Base-by-base conservation (phyloP, 2,113 vertebrate species). In the Bubalus kerabau region DNA sequence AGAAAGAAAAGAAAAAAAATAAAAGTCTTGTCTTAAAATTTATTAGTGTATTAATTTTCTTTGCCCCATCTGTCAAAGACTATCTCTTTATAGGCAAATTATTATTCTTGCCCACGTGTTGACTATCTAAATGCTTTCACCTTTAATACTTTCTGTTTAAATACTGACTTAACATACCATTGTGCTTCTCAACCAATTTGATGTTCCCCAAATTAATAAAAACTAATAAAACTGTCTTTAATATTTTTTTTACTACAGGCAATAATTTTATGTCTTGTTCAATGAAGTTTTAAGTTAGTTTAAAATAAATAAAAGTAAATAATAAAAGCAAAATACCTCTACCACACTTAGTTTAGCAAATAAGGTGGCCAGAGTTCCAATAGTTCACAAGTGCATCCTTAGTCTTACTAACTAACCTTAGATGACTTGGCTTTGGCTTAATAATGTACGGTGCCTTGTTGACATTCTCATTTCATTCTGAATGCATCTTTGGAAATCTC, bases 81-180 rank as follows among this genome's bases (percentile, higher is more conserved):
- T 46, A 23, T 82, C 2, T 93, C 32, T 81, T 92, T 92, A 86
- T 71, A 91, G 57, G 2, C 15, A 90, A 85, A 57, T 78, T 30
- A 96, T 94, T 87, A 90, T 90, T 87, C 46, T 90, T 85, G 3
- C 7, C 19, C 56, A 95, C 54, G 32, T 92, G n/a, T 28, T 85
- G 11, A 97, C 64, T 92, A 90, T 28, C 32, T 87, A n/a, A 57
- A 56, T 94, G 4, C 17, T 92, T 84, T 26, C 11, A 56, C 46
- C 36, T 48, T 78, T 87, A 96, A 71, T 36, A 50, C 4, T 83
- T 28, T 82, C 2, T 36, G 7, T 91, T 95, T 91, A 95, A 93
- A 52, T 84, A 87, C 87, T 52, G 15, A 4, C 24, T 94, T 87
- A 52, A 8, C 4, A 54, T 64, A 57, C 71, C 48, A 56, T 21